phyloP scores from a whole-genome alignment of 2,113 vertebrate genomes.

The Neoarius graeffei region DNA sequence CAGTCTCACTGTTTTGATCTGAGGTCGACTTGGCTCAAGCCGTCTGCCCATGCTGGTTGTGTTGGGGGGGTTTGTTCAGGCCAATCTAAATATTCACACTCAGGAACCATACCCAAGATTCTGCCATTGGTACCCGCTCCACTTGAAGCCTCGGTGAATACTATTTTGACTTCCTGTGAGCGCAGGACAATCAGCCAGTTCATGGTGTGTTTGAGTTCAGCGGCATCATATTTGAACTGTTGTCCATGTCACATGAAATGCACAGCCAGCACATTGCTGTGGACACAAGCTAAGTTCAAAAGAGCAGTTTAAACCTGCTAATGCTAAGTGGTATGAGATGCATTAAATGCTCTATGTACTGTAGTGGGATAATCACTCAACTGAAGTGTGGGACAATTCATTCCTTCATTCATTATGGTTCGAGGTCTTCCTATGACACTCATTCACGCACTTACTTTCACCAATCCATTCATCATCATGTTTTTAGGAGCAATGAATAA shows the following conservation, averaged over 20 bases:
- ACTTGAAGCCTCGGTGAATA: conserved; percentile 22
- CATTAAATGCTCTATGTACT: neutral
- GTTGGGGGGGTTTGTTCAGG: conserved; percentile 38
- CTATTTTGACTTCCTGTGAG: conserved; percentile 45
- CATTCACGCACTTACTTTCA: neutral
- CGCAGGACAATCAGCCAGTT: conserved; percentile 21
- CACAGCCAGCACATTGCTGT: conserved; percentile 21
- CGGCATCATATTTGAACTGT: conserved; percentile 26
- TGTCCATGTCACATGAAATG: conserved; percentile 39
- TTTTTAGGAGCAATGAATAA: neutral
- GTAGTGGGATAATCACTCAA: conserved; percentile 5
- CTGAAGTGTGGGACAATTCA: neutral
- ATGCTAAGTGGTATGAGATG: neutral
- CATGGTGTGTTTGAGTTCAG: conserved; percentile 24
- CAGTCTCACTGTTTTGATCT: conserved; percentile 53
- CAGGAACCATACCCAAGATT: conserved; percentile 48
- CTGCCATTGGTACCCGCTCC: conserved; percentile 38
- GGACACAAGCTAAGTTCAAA: conserved; percentile 21
- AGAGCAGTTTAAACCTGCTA: neutral
- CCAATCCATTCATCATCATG: neutral
- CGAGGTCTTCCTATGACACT: neutral
- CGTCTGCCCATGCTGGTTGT: conserved; percentile 43
- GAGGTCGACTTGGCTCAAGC: conserved; percentile 52
- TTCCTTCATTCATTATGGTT: neutral
- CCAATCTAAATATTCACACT: conserved; percentile 60